Conservation (phyloP, 2,113 vertebrate genomes). For the Mystacornis crossleyi region DNA sequence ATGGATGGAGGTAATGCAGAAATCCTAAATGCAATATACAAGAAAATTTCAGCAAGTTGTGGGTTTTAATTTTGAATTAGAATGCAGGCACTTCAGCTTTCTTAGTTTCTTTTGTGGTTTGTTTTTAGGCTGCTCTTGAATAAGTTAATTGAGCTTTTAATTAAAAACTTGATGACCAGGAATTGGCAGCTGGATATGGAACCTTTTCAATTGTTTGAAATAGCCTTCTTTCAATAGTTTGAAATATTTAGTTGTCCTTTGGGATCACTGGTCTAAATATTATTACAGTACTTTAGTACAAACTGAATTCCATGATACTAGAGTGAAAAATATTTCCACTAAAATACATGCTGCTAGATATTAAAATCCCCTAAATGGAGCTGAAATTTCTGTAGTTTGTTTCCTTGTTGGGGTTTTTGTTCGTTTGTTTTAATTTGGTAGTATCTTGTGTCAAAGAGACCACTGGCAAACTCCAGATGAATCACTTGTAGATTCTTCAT, state of each 20-base stretch:
- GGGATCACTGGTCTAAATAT: not conserved
- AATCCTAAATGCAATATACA: not conserved
- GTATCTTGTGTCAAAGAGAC: not conserved
- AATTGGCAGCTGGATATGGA: not conserved
- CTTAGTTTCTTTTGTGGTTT: not conserved
- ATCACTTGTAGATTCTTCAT: not conserved
- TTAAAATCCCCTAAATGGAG: not conserved
- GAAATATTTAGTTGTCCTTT: not conserved
- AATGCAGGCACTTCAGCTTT: rapidly evolving
- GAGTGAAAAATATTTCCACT: not conserved
- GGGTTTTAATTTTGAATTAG: not conserved
- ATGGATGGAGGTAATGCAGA: not conserved
- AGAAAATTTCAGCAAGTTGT: not conserved
- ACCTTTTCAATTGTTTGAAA: not conserved
- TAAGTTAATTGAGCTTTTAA: not conserved
- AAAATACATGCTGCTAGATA: not conserved
- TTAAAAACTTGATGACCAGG: not conserved
- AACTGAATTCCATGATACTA: not conserved
- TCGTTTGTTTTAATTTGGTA: not conserved
- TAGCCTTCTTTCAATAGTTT: too few species aligned
- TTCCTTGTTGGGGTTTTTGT: not conserved
- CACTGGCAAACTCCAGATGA: not conserved
- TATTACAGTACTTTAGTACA: not conserved
- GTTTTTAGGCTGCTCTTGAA: not conserved
- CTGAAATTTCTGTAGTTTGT: not conserved